These are phyloP conservation scores for Arnoldichthys spilopterus DNA, from an alignment of 2,797 vertebrate genomes.

Conservation along the genomic window DNA sequence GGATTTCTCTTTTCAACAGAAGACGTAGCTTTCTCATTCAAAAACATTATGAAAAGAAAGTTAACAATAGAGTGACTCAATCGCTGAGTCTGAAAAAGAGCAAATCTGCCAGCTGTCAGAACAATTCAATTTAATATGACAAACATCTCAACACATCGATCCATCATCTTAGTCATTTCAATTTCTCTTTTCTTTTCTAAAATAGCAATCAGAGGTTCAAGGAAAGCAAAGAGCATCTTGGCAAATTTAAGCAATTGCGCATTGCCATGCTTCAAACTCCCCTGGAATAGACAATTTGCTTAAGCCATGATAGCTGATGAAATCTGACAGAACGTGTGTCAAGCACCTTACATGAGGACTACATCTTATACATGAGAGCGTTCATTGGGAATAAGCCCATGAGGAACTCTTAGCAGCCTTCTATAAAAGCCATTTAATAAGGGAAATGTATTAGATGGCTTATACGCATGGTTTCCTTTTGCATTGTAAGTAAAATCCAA, in stretches of 20 bases:
- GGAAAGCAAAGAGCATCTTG: constrained; percentile 39
- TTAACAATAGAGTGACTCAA: constrained; percentile 53
- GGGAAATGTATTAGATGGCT: background rate
- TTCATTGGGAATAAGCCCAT: constrained; percentile 25
- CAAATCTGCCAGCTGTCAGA: constrained; percentile 54
- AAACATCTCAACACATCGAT: constrained; percentile 59
- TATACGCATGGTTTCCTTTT: background rate
- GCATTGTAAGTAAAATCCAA: constrained; percentile 18
- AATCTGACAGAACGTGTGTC: constrained; percentile 48
- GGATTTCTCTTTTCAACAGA: constrained; percentile 31
- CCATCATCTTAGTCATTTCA: constrained; percentile 59
- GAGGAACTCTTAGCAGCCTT: background rate
- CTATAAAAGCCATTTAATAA: background rate
- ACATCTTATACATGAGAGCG: constrained; percentile 37
- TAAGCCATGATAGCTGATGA: constrained; percentile 40
- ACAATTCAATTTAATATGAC: constrained; percentile 61
- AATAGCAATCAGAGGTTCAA: constrained; percentile 43
- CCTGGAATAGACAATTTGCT: constrained; percentile 47
- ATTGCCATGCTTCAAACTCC: constrained; percentile 24
- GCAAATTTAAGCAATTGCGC: constrained; percentile 49
- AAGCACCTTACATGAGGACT: constrained; percentile 46
- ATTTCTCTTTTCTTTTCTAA: constrained; percentile 50
- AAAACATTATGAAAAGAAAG: constrained; percentile 51
- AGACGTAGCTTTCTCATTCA: constrained; percentile 34
- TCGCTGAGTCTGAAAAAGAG: constrained; percentile 36